Conservation (phyloP, 1,140 invertebrate species). For the silkworm (Bombyx mori) region DNA sequence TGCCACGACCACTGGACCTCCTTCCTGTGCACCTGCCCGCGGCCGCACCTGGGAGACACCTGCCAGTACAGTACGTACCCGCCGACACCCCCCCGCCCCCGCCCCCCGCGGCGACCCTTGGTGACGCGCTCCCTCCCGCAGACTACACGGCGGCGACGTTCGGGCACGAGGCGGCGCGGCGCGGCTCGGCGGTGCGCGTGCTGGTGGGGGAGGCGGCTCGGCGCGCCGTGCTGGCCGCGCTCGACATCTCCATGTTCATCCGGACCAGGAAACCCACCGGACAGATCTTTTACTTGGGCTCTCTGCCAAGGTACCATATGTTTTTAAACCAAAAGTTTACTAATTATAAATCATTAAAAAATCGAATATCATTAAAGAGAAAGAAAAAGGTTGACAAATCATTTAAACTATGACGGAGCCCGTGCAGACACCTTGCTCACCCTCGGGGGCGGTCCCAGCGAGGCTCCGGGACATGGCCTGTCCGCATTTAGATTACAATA, state of each 20-base stretch:
- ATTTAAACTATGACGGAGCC: no score
- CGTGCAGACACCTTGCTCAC: no score
- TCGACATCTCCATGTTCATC: conserved; percentile 95
- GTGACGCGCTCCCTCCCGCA: conserved; percentile 35
- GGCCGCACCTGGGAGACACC: conserved; percentile 88
- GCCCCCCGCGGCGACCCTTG: no score
- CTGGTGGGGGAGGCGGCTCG: conserved; percentile 77
- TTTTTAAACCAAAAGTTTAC: no score
- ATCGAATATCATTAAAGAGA: no score
- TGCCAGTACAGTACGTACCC: conserved; percentile 83
- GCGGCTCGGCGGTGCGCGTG: conserved; percentile 81
- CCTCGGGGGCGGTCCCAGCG: no score
- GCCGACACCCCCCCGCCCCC: no score
- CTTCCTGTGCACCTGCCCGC: conserved; percentile 88
- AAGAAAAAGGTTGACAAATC: no score
- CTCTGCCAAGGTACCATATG: conserved; percentile 65
- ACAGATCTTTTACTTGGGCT: conserved; percentile 91
- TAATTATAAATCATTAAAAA: no score
- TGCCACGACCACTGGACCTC: conserved; percentile 92
- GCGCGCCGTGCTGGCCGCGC: conserved; percentile 79
- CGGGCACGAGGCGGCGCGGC: conserved; percentile 84
- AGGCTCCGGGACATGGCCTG: no score
- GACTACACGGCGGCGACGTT: conserved; percentile 92
- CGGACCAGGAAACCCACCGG: conserved; percentile 86
- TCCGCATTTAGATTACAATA: no score